Conservation (phyloP, 1,140 invertebrate species). For the Dreissena polymorpha region DNA sequence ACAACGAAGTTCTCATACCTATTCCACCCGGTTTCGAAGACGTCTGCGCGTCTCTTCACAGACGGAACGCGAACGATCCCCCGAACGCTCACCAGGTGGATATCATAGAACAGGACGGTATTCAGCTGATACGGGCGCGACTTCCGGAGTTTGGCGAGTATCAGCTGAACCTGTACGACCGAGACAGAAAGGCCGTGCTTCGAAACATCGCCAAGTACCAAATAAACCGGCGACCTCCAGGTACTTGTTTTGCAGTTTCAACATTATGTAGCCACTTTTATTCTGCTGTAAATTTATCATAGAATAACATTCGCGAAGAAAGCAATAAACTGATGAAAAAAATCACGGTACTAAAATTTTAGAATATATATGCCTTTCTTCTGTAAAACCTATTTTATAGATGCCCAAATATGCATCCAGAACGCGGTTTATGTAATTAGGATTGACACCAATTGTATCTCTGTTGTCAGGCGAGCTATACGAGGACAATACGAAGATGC, state of each 20-base stretch:
- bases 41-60: conserved; percentile 65
- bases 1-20: conserved; percentile 70
- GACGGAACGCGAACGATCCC: conserved; percentile 69
- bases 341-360: no score
- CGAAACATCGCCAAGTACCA: conserved; percentile 72
- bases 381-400: no score
- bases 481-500: conserved; percentile 67
- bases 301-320: no score
- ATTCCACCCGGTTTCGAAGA: conserved; percentile 64
- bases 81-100: conserved; percentile 63
- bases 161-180: conserved; percentile 72
- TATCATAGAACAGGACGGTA: conserved; percentile 65
- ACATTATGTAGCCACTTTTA: neutral
- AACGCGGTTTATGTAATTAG: no score
- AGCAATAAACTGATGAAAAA: no score
- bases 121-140: conserved; percentile 63
- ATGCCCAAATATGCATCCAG: no score
- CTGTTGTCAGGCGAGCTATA: conserved; percentile 63
- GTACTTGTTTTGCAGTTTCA: conserved; percentile 17
- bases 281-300: no score
- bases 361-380: no score
- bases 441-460: no score
- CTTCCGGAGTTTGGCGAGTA: conserved; percentile 75
- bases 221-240: conserved; percentile 71
- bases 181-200: conserved; percentile 57